Base-by-base conservation (phyloP, 2,797 vertebrate genomes). In the Enteromius thamalakanensis region DNA sequence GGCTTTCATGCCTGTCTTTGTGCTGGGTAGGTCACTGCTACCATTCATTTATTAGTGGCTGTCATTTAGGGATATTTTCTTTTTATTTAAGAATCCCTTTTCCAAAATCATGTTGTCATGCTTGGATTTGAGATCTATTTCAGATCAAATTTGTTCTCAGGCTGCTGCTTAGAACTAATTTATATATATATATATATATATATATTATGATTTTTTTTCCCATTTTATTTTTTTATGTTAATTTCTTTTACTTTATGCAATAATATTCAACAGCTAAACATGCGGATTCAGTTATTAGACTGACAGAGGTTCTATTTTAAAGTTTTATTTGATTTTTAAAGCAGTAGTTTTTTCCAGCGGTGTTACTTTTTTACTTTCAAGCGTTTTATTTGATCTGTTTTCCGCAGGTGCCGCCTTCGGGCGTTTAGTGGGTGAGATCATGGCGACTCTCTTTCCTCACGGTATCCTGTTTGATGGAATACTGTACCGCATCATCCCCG, bases 1-100 rank as follows among this genome's bases (percentile, higher is more conserved):
- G 87, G 97, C 97, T 51, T 99, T 99, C 95, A 98, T 98, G 97
- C 97, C 97, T 1, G 97, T 99, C 86, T 99, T 99, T 89, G 96
- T 98, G 45, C 88, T 99, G 2, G 97, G 97, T 98, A 91, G 94
- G 96, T 47, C 75, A 34, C 21, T 23, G 7, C 42, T 67, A 29
- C 67, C 37, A 5, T 34, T 51, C 21, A 26, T 60, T 68, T 77
- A 53, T 72, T 21, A 10, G 12, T 23, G 15, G 17, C 7, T 68
- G 32, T 19, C n/a, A 69, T 79, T 65, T 53, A 70, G 15, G n/a
- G 7, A 23, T 42, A 3, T 34, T n/a, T 21, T 80, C n/a, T 37
- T 23, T 79, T 68, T 42, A 42, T 53, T 68, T 40, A 51, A 68
- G 29, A n/a, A 79, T 68, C 14, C 42, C 9, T 21, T 68, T 29